Conservation (phyloP, 2,113 vertebrate species). For the Coturnix japonica region DNA sequence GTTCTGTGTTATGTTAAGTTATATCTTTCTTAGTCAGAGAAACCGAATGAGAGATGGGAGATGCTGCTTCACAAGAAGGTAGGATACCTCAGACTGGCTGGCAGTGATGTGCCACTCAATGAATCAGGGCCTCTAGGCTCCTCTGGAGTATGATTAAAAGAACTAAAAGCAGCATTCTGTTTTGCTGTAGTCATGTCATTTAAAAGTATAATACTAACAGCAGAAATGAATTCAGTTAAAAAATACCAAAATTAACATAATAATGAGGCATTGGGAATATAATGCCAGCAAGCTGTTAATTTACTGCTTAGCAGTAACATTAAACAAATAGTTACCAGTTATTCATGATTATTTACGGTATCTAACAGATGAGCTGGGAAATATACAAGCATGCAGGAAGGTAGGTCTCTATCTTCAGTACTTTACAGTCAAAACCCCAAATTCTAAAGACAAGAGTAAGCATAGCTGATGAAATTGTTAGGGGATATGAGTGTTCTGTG, state of each 20-base stretch:
- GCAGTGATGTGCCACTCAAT: neutral
- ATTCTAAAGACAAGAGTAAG: neutral
- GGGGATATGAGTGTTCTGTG: conserved; percentile 20
- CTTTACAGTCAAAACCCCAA: neutral
- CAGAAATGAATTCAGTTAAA: neutral
- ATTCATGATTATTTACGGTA: neutral
- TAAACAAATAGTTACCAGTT: neutral
- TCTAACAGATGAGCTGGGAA: neutral
- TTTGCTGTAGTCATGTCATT: neutral
- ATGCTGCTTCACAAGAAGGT: neutral
- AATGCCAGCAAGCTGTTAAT: neutral
- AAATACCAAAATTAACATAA: neutral
- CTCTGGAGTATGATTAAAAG: neutral
- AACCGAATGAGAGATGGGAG: neutral
- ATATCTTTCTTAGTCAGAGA: neutral
- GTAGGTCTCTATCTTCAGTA: neutral
- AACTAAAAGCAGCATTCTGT: neutral
- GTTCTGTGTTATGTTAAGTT: neutral
- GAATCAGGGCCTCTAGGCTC: neutral
- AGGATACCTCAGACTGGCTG: neutral
- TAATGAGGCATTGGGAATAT: neutral
- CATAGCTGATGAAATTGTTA: neutral
- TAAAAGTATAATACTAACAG: neutral
- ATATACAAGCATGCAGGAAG: neutral
- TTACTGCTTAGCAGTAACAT: neutral